Evolutionary conservation across 2,797 vertebrate genomes (phyloP), one percentile per base, ranked within the genome.

Genomic region (Microctenopoma steveboyesi): DNA sequence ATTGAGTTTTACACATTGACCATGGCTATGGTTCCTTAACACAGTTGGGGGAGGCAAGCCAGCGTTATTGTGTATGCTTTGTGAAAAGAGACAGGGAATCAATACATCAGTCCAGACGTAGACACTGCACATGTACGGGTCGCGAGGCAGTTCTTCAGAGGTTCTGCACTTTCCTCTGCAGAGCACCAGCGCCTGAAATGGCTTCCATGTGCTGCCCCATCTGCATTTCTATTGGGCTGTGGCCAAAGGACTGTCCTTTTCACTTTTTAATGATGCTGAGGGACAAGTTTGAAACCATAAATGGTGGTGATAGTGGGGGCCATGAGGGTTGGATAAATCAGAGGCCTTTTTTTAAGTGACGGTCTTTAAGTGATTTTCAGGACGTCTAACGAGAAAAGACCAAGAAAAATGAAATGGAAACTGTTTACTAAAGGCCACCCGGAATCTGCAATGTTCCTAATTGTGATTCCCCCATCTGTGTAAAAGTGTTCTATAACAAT

Each of bases 191-290:
- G 72, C 77, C 83, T 79, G 72, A 91, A 93, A 93, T 92, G 87
- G 82, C 81, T 92, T 93, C 91, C 91, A 92, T 88, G 91, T 92
- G 92, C 82, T 37, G 84, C 80, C 75, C 88, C 84, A 86, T 88
- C 86, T 91, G 92, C 86, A 88, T 87, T 82, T 85, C 83, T 64
- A 76, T 82, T 92, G 89, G 90, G 81, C 77, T 68, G 49, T 85
- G 82, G 87, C 90, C 93, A 91, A 86, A 84, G 61, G 64, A 82
- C 78, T 86, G 87, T 90, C 90, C 89, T 89, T 69, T 88, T 67
- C 78, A 74, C 85, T 91, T 89, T 86, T 90, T 76, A 79, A 86
- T 91, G 79, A 87, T 74, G 67, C 68, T 13, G 65, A 76, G 78
- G 84, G 85, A 86, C 78, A 78, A 85, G 50, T 85, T 89, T 83